Evolutionary conservation across 1,140 invertebrate species (phyloP).

Genomic region (Lepidurus couesii): DNA sequence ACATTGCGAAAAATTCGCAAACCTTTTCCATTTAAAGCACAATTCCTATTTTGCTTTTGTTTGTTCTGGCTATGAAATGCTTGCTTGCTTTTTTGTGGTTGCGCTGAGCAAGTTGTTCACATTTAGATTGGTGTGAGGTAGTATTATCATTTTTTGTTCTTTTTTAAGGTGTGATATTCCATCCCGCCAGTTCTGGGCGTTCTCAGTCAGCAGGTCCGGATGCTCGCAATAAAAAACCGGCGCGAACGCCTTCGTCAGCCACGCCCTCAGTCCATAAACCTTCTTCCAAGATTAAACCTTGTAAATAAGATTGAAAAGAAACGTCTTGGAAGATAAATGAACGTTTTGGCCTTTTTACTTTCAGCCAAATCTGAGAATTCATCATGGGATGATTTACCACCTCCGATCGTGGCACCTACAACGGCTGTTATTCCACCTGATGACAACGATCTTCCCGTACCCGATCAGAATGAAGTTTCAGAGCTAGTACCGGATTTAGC

Average conservation of each 20-base stretch:
- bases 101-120: background rate
- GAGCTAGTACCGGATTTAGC: constrained; percentile 25
- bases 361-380: background rate
- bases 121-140: background rate
- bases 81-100: background rate
- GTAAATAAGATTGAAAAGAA: background rate
- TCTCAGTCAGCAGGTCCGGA: constrained; percentile 63
- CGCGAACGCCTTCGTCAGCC: constrained; percentile 1
- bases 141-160: background rate
- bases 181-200: constrained; percentile 47
- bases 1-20: background rate
- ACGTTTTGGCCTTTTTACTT: background rate
- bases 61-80: background rate
- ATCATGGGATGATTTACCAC: background rate
- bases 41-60: background rate
- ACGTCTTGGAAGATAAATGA: background rate
- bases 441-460: constrained; percentile 5
- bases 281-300: constrained; percentile 25
- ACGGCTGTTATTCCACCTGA: background rate
- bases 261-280: constrained; percentile 28
- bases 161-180: constrained; percentile 31
- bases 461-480: background rate
- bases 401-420: background rate
- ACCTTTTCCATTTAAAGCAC: no score
- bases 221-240: constrained; percentile 35